Base-by-base conservation (phyloP, 2,113 vertebrate species). In the Alces alces region DNA sequence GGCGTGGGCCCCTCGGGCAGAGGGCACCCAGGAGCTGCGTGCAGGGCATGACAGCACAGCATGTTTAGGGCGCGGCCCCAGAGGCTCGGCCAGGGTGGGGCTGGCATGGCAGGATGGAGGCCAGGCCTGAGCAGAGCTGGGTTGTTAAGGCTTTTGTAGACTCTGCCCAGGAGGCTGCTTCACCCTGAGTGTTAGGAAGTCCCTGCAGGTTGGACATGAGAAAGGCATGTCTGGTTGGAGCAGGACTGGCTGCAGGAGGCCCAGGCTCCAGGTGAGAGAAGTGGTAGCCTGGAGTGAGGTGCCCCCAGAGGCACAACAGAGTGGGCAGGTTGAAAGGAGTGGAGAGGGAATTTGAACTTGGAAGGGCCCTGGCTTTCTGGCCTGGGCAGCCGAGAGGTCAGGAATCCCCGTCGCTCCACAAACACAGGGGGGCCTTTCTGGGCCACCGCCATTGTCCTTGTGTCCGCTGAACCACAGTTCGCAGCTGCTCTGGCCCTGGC, bases 371-470 rank as follows among this genome's bases (percentile, higher is more conserved):
- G 43, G 15, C 27, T 36, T 73, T 76, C n/a, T 21, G 55, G 66
- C 25, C 36, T 7, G 17, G 52, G 55, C 43, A 33, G 84, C 27
- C 1, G 5, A 28, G 25, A 28, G 39, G 66, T 93, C 9, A 8
- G 10, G 39, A 36, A 11, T 0, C 12, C 36, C 7, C 5, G 2
- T n/a, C 0, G 2, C 23, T 33, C 70, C 73, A 36, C 43, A 3
- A 39, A 85, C 58, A 19, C 33, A n/a, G 66, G n/a, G n/a, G 64
- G n/a, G 45, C 66, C 33, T 33, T 5, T 66, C 14, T 55, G 55
- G 73, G 52, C 27, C 21, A 3, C 60, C 39, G 6, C 54, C 4
- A 4, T 55, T 43, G 27, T 73, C n/a, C 5, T 0, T 13, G 6
- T 33, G 61, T 16, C 57, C 86, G 13, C 23, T n/a, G 64, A 4